Evolutionary conservation across 2,113 vertebrate species (phyloP).

Genomic region (Thunnus maccoyii): DNA sequence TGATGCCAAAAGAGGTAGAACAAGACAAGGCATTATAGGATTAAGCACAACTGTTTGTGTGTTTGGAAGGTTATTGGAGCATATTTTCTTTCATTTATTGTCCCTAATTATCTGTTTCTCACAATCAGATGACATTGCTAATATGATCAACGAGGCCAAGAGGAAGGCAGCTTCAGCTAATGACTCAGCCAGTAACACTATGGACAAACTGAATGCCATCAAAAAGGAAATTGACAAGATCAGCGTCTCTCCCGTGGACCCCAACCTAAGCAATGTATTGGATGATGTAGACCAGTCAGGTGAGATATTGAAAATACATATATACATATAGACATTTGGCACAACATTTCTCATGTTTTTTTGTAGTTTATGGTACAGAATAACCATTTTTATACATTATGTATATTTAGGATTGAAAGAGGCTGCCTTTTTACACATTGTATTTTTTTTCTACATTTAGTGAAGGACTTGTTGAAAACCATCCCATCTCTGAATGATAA

Average conservation of each 20-base stretch:
- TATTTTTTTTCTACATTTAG: conserved; percentile 73
- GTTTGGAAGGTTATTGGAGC: not conserved
- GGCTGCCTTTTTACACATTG: not conserved
- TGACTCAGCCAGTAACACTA: conserved; percentile 79
- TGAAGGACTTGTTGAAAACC: conserved; percentile 89
- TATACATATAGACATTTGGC: not conserved
- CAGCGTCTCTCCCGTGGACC: conserved; percentile 61
- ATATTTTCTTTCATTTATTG: not conserved
- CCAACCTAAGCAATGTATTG: conserved; percentile 70
- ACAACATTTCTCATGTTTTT: not conserved
- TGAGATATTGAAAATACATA: conserved; percentile 45
- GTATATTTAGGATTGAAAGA: not conserved
- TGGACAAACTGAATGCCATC: conserved; percentile 87
- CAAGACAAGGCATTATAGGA: not conserved
- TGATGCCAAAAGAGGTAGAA: conserved; percentile 87
- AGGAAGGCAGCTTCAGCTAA: conserved; percentile 82
- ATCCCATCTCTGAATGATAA: conserved; percentile 88
- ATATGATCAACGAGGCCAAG: conserved; percentile 86
- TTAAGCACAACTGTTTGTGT: not conserved
- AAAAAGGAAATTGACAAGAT: conserved; percentile 87
- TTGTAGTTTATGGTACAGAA: not conserved
- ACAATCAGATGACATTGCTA: conserved; percentile 85
- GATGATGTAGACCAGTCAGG: conserved; percentile 78
- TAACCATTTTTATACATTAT: not conserved
- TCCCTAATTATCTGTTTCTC: not conserved